These are phyloP conservation scores for Sphyrna mokarran DNA, from an alignment of 2,113 vertebrate genomes.

Conservation along the genomic window DNA sequence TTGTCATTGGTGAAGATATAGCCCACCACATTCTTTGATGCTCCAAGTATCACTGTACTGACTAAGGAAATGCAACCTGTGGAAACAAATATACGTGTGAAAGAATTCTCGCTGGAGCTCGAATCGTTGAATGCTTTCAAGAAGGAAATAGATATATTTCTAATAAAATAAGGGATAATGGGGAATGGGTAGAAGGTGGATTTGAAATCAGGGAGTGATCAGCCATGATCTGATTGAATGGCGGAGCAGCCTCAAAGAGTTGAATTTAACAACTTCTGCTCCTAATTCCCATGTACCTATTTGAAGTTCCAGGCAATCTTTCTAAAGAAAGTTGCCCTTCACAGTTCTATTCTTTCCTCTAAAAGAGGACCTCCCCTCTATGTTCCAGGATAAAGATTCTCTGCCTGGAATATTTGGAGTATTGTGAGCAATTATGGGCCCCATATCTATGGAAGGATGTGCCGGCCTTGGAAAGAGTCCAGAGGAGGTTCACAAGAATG, in stretches of 20 bases:
- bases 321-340: not conserved
- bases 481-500: no score
- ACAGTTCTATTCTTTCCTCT: not conserved
- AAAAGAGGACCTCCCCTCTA: not conserved
- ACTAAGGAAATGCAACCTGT: constrained; percentile 44
- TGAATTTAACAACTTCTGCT: no score
- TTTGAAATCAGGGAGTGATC: no score
- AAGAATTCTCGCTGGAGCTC: no score
- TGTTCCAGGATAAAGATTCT: not conserved
- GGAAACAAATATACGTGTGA: not conserved
- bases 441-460: no score
- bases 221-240: no score
- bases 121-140: no score
- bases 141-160: no score
- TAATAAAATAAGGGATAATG: not conserved
- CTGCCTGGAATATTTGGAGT: not conserved
- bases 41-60: constrained; percentile 51
- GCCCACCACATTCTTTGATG: constrained; percentile 63
- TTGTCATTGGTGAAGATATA: constrained; percentile 72
- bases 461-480: no score
- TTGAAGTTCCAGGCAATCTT: not conserved
- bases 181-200: no score
- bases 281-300: not conserved
- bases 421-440: no score
- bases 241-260: no score